phyloP scores from a whole-genome alignment of 2,888 invertebrate genomes.

The Sinohyriopsis cumingii region DNA sequence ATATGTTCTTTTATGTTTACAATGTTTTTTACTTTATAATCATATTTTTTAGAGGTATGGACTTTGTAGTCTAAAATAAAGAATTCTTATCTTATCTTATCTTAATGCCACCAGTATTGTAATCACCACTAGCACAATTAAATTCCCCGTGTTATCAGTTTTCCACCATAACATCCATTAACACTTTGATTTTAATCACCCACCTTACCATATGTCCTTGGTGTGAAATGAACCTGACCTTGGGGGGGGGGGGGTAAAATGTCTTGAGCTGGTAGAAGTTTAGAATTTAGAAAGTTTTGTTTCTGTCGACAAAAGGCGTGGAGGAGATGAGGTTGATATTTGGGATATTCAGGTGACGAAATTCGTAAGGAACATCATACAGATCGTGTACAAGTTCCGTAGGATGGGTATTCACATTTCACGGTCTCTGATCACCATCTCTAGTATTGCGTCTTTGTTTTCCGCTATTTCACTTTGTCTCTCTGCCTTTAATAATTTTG shows the following conservation, averaged over 20 bases:
- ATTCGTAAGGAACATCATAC: conserved; percentile 34
- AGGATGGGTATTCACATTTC: conserved; percentile 20
- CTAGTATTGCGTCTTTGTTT: conserved; percentile 31
- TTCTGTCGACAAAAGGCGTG: too few relatives aligned
- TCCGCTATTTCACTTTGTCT: too few relatives aligned
- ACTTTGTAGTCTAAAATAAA: too few relatives aligned
- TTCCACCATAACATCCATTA: too few relatives aligned
- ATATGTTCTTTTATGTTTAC: too few relatives aligned
- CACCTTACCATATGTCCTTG: conserved; percentile 22
- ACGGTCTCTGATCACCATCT: conserved; percentile 24
- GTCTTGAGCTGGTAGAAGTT: conserved; percentile 43
- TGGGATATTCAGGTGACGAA: conserved; percentile 26
- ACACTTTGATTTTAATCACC: conserved; percentile 1
- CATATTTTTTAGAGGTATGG: too few relatives aligned
- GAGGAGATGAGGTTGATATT: conserved; percentile 32
- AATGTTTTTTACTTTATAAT: too few relatives aligned
- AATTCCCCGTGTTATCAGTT: conserved; percentile 3
- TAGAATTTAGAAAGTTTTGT: too few relatives aligned
- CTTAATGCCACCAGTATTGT: too few relatives aligned
- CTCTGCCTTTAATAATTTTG: too few relatives aligned
- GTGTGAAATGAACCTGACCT: conserved; percentile 26
- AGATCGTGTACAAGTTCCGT: conserved; percentile 34
- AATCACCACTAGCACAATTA: too few relatives aligned
- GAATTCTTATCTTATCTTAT: too few relatives aligned
- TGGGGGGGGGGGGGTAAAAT: conserved; percentile 29